Percentiles rank a stretch among this genome's conserved stretches.
Evolutionary conservation across 2,113 vertebrate genomes (phyloP).

Genomic region (Grus americana): DNA sequence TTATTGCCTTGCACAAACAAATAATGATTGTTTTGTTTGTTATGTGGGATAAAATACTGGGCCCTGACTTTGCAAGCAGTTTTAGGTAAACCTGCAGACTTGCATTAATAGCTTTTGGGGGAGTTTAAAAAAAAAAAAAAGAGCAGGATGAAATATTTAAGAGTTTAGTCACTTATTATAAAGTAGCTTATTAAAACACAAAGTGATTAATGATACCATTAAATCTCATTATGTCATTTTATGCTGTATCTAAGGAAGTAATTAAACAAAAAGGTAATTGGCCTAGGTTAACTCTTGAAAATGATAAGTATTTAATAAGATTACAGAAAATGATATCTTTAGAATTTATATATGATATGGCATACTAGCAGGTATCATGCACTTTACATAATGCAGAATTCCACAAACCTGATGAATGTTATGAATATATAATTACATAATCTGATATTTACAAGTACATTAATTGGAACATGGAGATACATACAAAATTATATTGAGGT

Average conservation of each 20-base stretch:
- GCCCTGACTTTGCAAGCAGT: background rate
- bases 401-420: background rate
- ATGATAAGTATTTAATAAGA: slow-evolving; percentile 16
- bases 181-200: slow-evolving; percentile 39
- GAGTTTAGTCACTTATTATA: slow-evolving; percentile 15
- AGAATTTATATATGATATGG: background rate
- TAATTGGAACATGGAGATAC: background rate
- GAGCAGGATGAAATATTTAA: slow-evolving; percentile 7
- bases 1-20: background rate
- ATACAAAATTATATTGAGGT: no score
- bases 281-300: slow-evolving; percentile 32
- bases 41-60: background rate
- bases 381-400: background rate
- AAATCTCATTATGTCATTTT: slow-evolving; percentile 54
- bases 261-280: slow-evolving; percentile 50
- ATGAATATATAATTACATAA: background rate
- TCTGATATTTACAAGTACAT: background rate
- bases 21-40: background rate
- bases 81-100: background rate
- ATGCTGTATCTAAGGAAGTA: slow-evolving; percentile 42
- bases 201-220: slow-evolving; percentile 54
- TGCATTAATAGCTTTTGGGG: background rate
- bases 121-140: background rate
- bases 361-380: background rate
- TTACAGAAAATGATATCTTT: slow-evolving; percentile 16